Conservation (phyloP, 2,113 vertebrate genomes). For the Thunnus thynnus region DNA sequence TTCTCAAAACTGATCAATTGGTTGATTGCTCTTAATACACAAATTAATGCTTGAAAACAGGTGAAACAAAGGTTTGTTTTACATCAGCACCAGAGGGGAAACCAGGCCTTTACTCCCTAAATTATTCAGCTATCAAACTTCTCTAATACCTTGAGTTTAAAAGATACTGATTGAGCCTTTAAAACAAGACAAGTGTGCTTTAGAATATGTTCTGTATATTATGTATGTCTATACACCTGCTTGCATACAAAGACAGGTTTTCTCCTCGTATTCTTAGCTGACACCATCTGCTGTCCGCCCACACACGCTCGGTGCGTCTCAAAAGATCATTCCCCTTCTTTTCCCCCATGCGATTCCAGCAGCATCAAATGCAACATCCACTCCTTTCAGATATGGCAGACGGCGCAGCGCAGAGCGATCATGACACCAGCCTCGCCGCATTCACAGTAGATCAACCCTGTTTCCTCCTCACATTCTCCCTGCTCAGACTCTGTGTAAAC, state of each 20-base stretch:
- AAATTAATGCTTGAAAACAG: too few species aligned
- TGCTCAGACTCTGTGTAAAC: slow-evolving; percentile 28
- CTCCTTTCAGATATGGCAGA: slow-evolving; percentile 15
- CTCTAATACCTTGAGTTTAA: too few species aligned
- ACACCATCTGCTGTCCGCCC: slow-evolving; percentile 21
- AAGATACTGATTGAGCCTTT: too few species aligned
- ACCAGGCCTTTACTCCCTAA: too few species aligned
- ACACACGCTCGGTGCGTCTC: slow-evolving; percentile 1
- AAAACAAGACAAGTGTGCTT: too few species aligned
- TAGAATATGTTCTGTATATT: too few species aligned
- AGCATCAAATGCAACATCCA: slow-evolving; percentile 23
- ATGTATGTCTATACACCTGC: too few species aligned
- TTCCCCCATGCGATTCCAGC: not conserved
- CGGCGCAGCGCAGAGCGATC: not conserved
- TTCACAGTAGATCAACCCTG: slow-evolving; percentile 17
- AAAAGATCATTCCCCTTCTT: not conserved
- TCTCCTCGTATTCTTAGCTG: not conserved
- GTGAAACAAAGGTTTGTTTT: too few species aligned
- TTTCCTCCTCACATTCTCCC: slow-evolving; percentile 24
- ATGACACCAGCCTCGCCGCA: slow-evolving; percentile 4
- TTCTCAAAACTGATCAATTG: too few species aligned
- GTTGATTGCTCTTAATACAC: too few species aligned
- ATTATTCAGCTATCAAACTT: too few species aligned
- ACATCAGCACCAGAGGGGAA: too few species aligned
- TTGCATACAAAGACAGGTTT: not conserved